Evolutionary conservation across 2,888 invertebrate species (phyloP).

Genomic region (Lampropteryx suffumata): DNA sequence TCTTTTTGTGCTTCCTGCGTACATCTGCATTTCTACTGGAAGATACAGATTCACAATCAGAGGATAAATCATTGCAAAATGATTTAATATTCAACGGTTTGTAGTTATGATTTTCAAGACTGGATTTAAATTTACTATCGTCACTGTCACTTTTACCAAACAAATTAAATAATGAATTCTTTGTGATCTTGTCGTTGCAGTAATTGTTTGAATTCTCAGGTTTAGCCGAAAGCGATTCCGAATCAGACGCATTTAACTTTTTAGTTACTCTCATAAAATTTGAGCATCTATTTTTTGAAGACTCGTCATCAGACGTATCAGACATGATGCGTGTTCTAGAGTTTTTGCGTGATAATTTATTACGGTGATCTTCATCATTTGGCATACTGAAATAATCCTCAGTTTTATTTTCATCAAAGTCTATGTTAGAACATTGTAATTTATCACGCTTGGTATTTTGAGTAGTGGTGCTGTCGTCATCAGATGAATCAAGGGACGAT

Average conservation of each 20-base stretch:
- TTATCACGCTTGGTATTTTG: constrained; percentile 79
- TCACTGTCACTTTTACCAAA: constrained; percentile 77
- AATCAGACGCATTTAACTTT: constrained; percentile 81
- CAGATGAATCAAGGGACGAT: constrained; percentile 78
- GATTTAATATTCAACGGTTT: constrained; percentile 59
- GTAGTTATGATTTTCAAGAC: constrained; percentile 61
- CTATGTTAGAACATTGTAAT: constrained; percentile 63
- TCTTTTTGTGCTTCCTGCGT: constrained; percentile 92
- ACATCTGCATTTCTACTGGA: constrained; percentile 77
- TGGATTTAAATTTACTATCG: constrained; percentile 67
- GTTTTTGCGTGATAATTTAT: constrained; percentile 85
- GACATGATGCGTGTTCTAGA: constrained; percentile 89
- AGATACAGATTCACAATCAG: constrained; percentile 72
- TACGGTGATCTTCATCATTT: constrained; percentile 77
- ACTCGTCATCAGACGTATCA: constrained; percentile 89
- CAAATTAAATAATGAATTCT: constrained; percentile 66
- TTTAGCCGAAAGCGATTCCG: constrained; percentile 55
- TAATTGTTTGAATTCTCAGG: constrained; percentile 49
- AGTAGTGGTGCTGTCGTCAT: constrained; percentile 69
- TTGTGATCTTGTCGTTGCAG: constrained; percentile 59
- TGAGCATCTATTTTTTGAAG: constrained; percentile 74
- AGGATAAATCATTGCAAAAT: constrained; percentile 69
- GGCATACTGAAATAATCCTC: constrained; percentile 74
- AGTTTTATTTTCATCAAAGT: constrained; percentile 71
- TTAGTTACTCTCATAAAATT: constrained; percentile 72